phyloP scores from a whole-genome alignment of 1,140 invertebrate genomes.

The Drosophila grimshawi region DNA sequence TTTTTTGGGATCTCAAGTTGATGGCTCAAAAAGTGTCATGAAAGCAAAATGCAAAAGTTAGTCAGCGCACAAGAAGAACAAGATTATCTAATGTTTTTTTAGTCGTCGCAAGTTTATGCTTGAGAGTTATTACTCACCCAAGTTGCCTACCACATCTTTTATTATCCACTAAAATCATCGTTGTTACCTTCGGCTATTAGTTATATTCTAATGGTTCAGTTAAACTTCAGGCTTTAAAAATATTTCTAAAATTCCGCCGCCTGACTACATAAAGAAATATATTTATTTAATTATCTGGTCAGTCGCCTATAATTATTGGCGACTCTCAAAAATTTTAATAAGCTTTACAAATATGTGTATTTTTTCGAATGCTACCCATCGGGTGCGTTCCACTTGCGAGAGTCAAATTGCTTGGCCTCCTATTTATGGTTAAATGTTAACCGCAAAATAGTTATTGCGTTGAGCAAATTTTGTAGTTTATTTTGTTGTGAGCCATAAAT shows the following conservation, averaged over 20 bases:
- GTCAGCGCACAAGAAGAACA: no score
- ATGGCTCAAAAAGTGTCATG: neutral
- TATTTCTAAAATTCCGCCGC: neutral
- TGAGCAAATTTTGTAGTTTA: constrained; percentile 77
- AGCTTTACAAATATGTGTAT: constrained; percentile 53
- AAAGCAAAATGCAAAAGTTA: neutral
- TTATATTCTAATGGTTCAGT: no score
- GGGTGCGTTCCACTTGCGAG: constrained; percentile 40
- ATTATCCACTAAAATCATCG: no score
- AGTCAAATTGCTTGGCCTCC: constrained; percentile 59
- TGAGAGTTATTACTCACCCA: no score
- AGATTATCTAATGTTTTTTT: no score
- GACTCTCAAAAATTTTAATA: constrained; percentile 65
- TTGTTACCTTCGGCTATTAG: no score
- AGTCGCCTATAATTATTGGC: constrained; percentile 55
- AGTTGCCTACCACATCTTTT: no score
- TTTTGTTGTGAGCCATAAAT: constrained; percentile 78
- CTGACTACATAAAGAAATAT: neutral
- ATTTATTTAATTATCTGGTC: constrained; percentile 51
- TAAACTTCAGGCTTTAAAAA: neutral
- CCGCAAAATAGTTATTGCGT: constrained; percentile 70
- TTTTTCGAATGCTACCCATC: constrained; percentile 12
- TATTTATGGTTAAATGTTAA: constrained; percentile 56
- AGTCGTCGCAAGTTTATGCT: no score
- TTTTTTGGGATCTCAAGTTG: neutral